These are phyloP conservation scores for Notamacropus eugenii DNA, from an alignment of 2,797 vertebrate genomes.

Conservation along the genomic window DNA sequence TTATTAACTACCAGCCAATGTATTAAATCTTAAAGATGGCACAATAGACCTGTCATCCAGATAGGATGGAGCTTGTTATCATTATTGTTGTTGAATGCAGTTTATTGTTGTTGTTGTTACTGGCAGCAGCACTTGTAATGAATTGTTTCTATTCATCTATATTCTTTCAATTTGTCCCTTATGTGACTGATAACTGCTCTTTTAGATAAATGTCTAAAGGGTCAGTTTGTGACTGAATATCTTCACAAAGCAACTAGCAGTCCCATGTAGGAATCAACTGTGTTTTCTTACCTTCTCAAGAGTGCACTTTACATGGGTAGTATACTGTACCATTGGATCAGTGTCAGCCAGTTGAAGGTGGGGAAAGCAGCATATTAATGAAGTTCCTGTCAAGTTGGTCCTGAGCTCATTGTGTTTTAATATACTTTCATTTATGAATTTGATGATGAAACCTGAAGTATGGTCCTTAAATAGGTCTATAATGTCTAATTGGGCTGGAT, in stretches of 20 bases:
- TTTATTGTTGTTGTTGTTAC: background rate
- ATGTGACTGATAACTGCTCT: background rate
- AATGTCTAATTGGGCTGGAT: background rate
- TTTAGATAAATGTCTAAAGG: background rate
- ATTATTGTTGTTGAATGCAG: background rate
- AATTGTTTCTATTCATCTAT: background rate
- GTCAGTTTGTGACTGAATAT: background rate
- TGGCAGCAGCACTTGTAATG: background rate
- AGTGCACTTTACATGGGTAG: background rate
- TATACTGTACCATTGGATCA: background rate
- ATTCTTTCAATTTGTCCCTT: background rate
- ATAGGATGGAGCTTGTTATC: background rate
- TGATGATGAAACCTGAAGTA: background rate
- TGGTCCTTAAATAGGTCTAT: conserved; percentile 31
- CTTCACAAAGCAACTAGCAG: background rate
- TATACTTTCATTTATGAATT: conserved; percentile 1
- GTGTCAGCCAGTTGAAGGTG: background rate
- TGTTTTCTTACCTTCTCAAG: background rate
- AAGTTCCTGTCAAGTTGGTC: background rate
- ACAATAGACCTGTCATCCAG: background rate
- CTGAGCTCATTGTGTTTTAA: conserved; percentile 5
- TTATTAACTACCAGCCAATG: background rate
- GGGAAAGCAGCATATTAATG: background rate
- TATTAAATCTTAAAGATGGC: background rate
- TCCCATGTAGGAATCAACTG: background rate